A percentile compares a stretch with the other conserved stretches of the same genome.
Conservation (phyloP, 1,140 invertebrate genomes). For the Bombus turneri region DNA sequence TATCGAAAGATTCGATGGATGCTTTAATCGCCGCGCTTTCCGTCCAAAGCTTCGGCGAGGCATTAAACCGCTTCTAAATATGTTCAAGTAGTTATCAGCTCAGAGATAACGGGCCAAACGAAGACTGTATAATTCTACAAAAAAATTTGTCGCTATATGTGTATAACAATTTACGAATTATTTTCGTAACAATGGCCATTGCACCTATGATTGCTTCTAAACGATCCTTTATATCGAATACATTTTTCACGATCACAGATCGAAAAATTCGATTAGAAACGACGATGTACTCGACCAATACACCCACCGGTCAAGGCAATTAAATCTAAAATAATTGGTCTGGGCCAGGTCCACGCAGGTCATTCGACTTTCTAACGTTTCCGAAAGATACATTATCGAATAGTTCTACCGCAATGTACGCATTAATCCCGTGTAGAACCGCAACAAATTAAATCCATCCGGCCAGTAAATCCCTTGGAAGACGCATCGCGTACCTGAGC, state of each 20-base stretch:
- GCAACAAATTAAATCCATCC: conserved; percentile 28
- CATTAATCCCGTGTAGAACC: conserved; percentile 8
- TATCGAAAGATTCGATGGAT: conserved; percentile 30
- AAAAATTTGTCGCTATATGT: background rate
- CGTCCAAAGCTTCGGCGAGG: background rate
- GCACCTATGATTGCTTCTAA: background rate
- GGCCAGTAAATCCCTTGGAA: background rate
- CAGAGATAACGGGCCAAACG: background rate
- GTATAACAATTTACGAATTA: too few species aligned
- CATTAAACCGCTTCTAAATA: background rate
- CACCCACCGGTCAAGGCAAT: background rate
- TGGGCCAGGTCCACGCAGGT: background rate
- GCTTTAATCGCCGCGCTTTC: background rate
- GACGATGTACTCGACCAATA: background rate
- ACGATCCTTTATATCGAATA: background rate
- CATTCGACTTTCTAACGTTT: conserved; percentile 4
- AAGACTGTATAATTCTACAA: background rate
- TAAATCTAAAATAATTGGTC: conserved; percentile 24
- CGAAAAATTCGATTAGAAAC: conserved; percentile 3
- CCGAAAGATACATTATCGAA: conserved; percentile 5
- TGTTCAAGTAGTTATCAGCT: background rate
- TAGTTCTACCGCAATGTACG: too few species aligned
- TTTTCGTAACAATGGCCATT: background rate
- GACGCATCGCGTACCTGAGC: conserved; percentile 1
- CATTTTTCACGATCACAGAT: background rate